Percentiles rank a stretch among this genome's conserved stretches.
Conservation (phyloP, 1,140 invertebrate genomes). For the Listronotus bonariensis region DNA sequence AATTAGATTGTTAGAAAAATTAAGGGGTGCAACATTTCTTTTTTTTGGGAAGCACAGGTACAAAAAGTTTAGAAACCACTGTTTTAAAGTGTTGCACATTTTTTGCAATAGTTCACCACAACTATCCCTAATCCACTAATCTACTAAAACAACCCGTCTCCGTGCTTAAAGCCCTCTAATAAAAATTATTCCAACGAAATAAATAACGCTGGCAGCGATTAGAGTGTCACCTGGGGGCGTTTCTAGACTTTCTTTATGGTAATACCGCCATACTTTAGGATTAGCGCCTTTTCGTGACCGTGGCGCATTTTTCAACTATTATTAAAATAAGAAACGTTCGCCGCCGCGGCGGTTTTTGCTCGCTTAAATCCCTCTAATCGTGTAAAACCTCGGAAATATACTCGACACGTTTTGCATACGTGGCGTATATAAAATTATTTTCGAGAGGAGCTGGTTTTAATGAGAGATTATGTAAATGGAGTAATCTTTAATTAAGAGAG, state of each 20-base stretch:
- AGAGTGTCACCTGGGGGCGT: constrained; percentile 29
- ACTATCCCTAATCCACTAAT: neutral
- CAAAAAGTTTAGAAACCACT: no score
- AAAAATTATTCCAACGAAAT: constrained; percentile 33
- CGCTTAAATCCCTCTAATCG: constrained; percentile 21
- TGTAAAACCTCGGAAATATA: constrained; percentile 11
- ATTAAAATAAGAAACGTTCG: constrained; percentile 29
- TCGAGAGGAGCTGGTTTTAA: no score
- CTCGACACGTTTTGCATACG: constrained; percentile 15
- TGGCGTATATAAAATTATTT: neutral
- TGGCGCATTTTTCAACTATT: constrained; percentile 21
- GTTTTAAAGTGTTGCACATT: neutral
- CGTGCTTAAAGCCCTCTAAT: constrained; percentile 32
- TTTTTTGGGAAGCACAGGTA: no score
- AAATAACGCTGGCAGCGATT: constrained; percentile 32
- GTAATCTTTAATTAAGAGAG: no score
- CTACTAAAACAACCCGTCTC: constrained; percentile 23
- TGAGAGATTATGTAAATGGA: no score
- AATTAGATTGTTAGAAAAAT: no score
- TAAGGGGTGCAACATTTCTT: no score
- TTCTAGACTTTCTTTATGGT: constrained; percentile 34
- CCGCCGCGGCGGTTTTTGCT: constrained; percentile 4
- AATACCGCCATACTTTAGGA: constrained; percentile 31
- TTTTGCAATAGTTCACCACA: constrained; percentile 17
- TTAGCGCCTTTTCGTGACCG: constrained; percentile 29